Conservation (phyloP, 2,113 vertebrate genomes). For the Saguinus imperator region DNA sequence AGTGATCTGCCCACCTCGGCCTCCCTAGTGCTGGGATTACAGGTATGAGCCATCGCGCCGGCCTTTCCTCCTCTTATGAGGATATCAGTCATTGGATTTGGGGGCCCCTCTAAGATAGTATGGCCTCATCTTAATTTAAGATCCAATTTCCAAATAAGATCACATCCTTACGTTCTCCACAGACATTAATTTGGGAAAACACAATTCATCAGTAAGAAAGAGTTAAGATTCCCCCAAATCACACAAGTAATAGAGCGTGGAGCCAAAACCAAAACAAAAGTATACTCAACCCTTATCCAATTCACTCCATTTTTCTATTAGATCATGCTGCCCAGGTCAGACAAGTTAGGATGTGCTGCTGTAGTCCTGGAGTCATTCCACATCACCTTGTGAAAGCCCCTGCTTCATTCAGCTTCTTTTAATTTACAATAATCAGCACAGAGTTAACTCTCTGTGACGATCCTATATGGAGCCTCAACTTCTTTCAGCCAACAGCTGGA, state of each 20-base stretch:
- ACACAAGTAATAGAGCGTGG: background rate
- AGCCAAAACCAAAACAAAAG: background rate
- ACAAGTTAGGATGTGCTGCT: background rate
- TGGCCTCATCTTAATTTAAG: background rate
- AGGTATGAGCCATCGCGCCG: fast-evolving
- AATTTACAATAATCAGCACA: background rate
- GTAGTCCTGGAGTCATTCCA: background rate
- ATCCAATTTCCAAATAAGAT: background rate
- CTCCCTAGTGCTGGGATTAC: no score
- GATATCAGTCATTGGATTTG: background rate
- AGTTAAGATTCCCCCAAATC: background rate
- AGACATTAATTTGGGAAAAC: background rate
- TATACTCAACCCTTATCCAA: background rate
- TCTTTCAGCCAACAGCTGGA: background rate
- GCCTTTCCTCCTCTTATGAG: background rate
- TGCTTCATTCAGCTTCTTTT: background rate
- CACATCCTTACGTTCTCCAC: background rate
- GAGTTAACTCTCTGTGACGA: background rate
- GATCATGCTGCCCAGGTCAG: no score
- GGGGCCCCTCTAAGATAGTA: background rate
- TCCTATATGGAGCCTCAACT: background rate
- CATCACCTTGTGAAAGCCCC: background rate
- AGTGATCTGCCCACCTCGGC: no score
- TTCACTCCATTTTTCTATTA: background rate
- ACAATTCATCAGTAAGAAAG: background rate